Evolutionary conservation across 2,797 vertebrate genomes (phyloP).

Genomic region (Hyperoplus immaculatus): DNA sequence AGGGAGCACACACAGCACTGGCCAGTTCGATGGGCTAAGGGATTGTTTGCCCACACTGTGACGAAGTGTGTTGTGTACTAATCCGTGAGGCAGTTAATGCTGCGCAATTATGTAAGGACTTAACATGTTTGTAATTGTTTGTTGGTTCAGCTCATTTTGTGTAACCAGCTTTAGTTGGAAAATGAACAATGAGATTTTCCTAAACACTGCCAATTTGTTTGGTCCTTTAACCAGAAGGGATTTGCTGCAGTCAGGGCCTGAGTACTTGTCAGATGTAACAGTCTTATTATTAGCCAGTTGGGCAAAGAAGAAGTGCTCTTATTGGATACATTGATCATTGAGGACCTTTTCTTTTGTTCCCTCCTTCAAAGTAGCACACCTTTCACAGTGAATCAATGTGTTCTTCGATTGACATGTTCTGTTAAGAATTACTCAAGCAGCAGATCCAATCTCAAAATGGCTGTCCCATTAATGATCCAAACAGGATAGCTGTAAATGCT

Average conservation of each 20-base stretch:
- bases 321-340: constrained; percentile 71
- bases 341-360: constrained; percentile 54
- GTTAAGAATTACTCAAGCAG: constrained; percentile 66
- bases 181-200: constrained; percentile 80
- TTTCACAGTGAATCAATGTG: constrained; percentile 58
- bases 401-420: constrained; percentile 65
- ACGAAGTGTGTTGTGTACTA: constrained; percentile 69
- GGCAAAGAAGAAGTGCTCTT: constrained; percentile 61
- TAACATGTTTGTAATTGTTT: constrained; percentile 83
- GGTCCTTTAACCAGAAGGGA: constrained; percentile 72
- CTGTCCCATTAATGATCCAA: constrained; percentile 50
- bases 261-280: constrained; percentile 60
- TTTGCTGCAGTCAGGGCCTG: constrained; percentile 58
- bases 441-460: constrained; percentile 57
- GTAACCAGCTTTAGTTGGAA: constrained; percentile 81
- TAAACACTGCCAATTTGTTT: constrained; percentile 77
- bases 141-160: constrained; percentile 84
- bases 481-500: constrained; percentile 23
- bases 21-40: constrained; percentile 42
- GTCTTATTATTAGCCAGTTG: constrained; percentile 71
- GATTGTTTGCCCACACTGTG: constrained; percentile 65
- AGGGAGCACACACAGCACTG: not conserved
- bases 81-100: constrained; percentile 80
- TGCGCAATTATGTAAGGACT: constrained; percentile 82
- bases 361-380: constrained; percentile 47